Percentiles rank a stretch among this genome's conserved stretches.
Conservation (phyloP, 2,888 invertebrate species). For the Drosophila merina region DNA sequence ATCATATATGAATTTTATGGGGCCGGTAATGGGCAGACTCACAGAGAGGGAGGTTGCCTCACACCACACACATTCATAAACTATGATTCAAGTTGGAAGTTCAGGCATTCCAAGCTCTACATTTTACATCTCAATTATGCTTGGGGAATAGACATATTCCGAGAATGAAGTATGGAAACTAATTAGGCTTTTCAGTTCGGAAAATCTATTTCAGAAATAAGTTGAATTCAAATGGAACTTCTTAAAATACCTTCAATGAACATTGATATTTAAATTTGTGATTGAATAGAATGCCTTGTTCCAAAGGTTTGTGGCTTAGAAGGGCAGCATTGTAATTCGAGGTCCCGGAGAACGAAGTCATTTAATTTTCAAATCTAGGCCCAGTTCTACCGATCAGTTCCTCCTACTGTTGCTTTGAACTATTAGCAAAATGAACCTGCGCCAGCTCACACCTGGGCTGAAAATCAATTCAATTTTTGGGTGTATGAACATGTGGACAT, state of each 20-base stretch:
- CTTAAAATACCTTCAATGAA: neutral
- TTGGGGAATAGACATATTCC: neutral
- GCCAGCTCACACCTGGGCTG: constrained; percentile 66
- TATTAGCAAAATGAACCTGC: constrained; percentile 67
- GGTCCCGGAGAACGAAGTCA: too few relatives aligned
- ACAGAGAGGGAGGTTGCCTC: neutral
- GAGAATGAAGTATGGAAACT: neutral
- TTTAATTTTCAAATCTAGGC: neutral
- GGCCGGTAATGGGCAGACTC: neutral
- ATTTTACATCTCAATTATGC: constrained; percentile 29
- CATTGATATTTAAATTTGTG: neutral
- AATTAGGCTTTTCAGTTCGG: neutral
- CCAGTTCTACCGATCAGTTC: neutral
- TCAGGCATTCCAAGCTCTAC: neutral
- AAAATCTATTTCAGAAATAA: neutral
- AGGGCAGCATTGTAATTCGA: too few relatives aligned
- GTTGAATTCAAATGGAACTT: neutral
- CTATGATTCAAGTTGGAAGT: constrained; percentile 20
- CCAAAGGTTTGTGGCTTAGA: neutral
- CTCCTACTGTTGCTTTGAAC: constrained; percentile 3
- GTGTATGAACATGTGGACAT: constrained; percentile 22
- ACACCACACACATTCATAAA: constrained; percentile 18
- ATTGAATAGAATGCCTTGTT: neutral
- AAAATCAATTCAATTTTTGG: constrained; percentile 79
- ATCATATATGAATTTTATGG: constrained; percentile 28